These are phyloP conservation scores for Sarcophaga bullata DNA, from an alignment of 1,140 invertebrate genomes.

Conservation along the genomic window DNA sequence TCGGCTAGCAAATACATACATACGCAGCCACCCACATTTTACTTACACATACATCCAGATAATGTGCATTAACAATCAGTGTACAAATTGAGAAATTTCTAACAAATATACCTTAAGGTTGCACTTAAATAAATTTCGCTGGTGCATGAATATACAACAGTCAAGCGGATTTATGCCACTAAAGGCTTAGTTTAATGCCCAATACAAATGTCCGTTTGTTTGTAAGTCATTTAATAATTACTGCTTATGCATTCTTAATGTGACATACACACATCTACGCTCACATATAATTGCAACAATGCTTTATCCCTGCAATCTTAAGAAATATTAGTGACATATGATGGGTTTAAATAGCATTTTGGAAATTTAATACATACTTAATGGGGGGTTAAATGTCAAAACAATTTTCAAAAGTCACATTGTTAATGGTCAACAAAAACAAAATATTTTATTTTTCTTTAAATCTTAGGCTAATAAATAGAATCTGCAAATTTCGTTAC, in stretches of 20 bases:
- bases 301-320: not conserved
- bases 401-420: not conserved
- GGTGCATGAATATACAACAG: not conserved
- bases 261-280: no score
- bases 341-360: not conserved
- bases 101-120: not conserved
- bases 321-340: not conserved
- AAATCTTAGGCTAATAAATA: not conserved
- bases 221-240: not conserved
- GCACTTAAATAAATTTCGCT: not conserved
- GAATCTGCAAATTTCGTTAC: not conserved
- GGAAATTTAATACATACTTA: not conserved
- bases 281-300: not conserved
- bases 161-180: not conserved
- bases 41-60: not conserved
- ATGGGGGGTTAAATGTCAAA: conserved; percentile 1
- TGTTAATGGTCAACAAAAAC: not conserved
- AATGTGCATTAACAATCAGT: no score
- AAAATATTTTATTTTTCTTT: not conserved
- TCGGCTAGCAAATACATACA: not conserved
- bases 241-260: not conserved
- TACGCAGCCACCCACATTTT: not conserved
- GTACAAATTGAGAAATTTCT: not conserved
- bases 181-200: not conserved
- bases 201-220: not conserved